Evolutionary conservation across 2,888 invertebrate species (phyloP), one percentile per base, ranked within the genome.

Genomic region (Zonitis immaculata): DNA sequence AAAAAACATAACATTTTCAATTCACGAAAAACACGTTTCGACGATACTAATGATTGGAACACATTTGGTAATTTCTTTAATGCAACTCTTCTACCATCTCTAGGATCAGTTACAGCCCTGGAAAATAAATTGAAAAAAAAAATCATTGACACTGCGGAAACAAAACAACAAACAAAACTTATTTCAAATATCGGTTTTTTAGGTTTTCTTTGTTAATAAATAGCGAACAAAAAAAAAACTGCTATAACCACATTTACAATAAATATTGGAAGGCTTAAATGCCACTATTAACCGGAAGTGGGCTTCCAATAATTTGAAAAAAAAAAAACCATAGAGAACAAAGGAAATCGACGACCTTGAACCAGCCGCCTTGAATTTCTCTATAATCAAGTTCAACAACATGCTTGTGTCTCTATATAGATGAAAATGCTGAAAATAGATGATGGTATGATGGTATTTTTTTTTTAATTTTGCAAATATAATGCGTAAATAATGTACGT

Each of bases 1-100:
- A 99, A 98, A 81, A 95, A 96, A 79, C 95, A 95, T 64, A 99
- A 86, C 98, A 99, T 99, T 81, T 95, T 93, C 73, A 99, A 86
- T 80, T 99, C 99, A 67, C 99, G 86, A 82, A 97, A 99, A 69
- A 98, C 98, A 71, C 99, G 87, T 77, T 97, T 97, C 76, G 96
- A 95, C 72, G 98, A 98, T 72, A 99, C 95, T 76, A 98, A 85
- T 74, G 97, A 98, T 80, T 98, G 98, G 87, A 99, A 99, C 78
- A 99, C 98, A 82, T 98, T 98, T 67, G 99, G 98, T 84, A 99
- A 89, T 83, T 99, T 99, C 82, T 99, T 99, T 71, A 99, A 86
- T 65, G 99, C 99, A 70, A 99, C 97, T 73, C 97, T 85, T 76
- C 95, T 89, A 67, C 97, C 96, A 81, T 96, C 95, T 69, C 99